Evolutionary conservation across 2,113 vertebrate species (phyloP).

Genomic region (Urocolius indicus): DNA sequence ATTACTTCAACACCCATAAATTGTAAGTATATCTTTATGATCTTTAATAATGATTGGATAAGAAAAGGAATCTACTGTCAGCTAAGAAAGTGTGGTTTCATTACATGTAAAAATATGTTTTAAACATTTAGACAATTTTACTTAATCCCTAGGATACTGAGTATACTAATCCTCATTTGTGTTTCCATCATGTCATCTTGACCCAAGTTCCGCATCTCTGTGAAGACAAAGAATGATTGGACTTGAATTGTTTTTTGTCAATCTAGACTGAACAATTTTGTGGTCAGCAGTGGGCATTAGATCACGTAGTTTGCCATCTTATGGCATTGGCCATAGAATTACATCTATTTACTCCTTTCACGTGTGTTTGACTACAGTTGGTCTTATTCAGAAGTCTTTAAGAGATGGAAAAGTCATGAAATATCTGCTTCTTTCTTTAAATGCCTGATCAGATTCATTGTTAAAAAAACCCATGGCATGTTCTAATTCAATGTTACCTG

Average conservation of each 20-base stretch:
- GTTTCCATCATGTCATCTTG: background rate
- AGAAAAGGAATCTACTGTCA: slow-evolving; percentile 50
- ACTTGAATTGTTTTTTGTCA: background rate
- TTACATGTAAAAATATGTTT: slow-evolving; percentile 57
- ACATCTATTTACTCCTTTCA: background rate
- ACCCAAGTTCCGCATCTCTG: background rate
- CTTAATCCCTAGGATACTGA: background rate
- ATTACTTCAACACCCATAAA: slow-evolving; percentile 57
- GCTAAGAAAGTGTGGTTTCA: slow-evolving; percentile 15
- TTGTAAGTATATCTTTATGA: slow-evolving; percentile 56
- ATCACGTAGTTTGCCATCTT: background rate
- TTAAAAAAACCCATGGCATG: background rate
- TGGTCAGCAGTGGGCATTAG: background rate
- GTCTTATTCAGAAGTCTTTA: background rate
- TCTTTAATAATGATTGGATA: slow-evolving; percentile 64
- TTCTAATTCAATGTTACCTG: background rate
- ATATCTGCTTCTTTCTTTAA: background rate
- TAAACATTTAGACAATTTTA: slow-evolving; percentile 51
- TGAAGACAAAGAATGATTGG: background rate
- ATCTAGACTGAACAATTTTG: background rate
- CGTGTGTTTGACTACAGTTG: rapidly evolving
- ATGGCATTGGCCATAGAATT: background rate
- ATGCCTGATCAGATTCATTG: background rate
- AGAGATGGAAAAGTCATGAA: background rate
- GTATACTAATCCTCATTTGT: slow-evolving; percentile 23